Evolutionary conservation across 2,888 invertebrate genomes (phyloP), one percentile per base, ranked within the genome.

Genomic region (Himalopsyche anomala): DNA sequence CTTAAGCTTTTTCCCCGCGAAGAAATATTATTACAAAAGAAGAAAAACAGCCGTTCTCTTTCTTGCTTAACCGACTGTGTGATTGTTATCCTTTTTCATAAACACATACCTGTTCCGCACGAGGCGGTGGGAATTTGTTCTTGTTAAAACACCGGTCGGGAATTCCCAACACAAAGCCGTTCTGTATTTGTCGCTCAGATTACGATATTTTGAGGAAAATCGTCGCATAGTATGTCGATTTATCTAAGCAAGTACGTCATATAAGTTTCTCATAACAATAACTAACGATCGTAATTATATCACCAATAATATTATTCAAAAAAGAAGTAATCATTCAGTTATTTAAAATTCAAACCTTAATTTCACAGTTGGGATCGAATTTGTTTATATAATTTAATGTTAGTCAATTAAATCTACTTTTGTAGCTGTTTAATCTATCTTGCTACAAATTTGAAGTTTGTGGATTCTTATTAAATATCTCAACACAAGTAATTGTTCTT

Each of bases 11-110:
- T 62, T 19, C 87, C 82, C 81, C 74, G 79, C 79, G 79, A 81
- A 87, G 84, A 84, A 82, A 84, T 84, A 80, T 84, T 56, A 62
- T 69, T 69, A 85, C 85, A 82, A 85, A 82, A 81, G 56, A 80
- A 74, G 83, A 38, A 80, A 82, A 62, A n/a, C 85, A 45, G 42
- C 51, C 11, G 51, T 40, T 80, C 81, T 83, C 81, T 45, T 40
- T 83, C 83, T 86, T 62, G 83, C 83, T 51, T 28, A 62, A 81
- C 51, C 83, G 83, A 11, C 83, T 86, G 83, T 80, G 79, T 85
- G 83, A 87, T 87, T 81, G 83, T 87, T 86, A 85, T 86, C 82
- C 85, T 82, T 85, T 87, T 87, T 69, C 42, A 86, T 81, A n/a
- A 85, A 80, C 80, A 83, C 83, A 56, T 51, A 79, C 82, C 80